These are phyloP conservation scores for Crossocerus cetratus DNA, from an alignment of 2,888 invertebrate genomes.

Conservation along the genomic window DNA sequence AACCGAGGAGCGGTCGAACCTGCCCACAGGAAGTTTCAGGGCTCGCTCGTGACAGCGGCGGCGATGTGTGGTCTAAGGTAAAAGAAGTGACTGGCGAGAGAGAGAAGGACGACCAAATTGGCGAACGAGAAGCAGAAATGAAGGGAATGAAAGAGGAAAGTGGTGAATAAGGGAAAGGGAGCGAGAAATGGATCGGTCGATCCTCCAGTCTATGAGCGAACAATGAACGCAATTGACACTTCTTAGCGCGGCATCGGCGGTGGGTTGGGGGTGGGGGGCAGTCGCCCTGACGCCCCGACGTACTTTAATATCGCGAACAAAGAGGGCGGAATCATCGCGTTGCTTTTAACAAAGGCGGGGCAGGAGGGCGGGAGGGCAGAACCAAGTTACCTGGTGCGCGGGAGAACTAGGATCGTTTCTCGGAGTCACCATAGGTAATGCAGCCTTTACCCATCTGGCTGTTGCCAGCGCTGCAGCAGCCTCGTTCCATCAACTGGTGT, in stretches of 20 bases:
- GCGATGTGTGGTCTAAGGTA: no score
- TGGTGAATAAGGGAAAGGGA: constrained; percentile 14
- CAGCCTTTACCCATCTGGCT: constrained; percentile 69
- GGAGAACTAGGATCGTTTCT: constrained; percentile 59
- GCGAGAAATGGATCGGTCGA: constrained; percentile 38
- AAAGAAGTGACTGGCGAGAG: no score
- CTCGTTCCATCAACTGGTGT: constrained; percentile 70
- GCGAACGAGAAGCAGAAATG: background rate
- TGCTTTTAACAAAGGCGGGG: constrained; percentile 59
- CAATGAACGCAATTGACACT: constrained; percentile 62
- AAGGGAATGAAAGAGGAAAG: constrained; percentile 5
- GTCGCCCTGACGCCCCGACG: constrained; percentile 49
- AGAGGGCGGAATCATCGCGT: constrained; percentile 61
- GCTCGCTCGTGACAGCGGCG: background rate
- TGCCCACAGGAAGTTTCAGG: background rate
- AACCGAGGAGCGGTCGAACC: background rate
- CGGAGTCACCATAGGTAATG: constrained; percentile 67
- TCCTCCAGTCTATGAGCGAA: constrained; percentile 44
- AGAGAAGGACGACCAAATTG: no score
- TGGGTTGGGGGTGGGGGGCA: no score
- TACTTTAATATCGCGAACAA: constrained; percentile 64
- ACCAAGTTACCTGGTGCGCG: constrained; percentile 50
- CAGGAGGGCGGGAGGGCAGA: constrained; percentile 39
- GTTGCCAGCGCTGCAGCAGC: constrained; percentile 70
- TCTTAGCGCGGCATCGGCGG: constrained; percentile 31